These are phyloP conservation scores for Trilocha varians DNA, from an alignment of 2,888 invertebrate species.

Conservation along the genomic window DNA sequence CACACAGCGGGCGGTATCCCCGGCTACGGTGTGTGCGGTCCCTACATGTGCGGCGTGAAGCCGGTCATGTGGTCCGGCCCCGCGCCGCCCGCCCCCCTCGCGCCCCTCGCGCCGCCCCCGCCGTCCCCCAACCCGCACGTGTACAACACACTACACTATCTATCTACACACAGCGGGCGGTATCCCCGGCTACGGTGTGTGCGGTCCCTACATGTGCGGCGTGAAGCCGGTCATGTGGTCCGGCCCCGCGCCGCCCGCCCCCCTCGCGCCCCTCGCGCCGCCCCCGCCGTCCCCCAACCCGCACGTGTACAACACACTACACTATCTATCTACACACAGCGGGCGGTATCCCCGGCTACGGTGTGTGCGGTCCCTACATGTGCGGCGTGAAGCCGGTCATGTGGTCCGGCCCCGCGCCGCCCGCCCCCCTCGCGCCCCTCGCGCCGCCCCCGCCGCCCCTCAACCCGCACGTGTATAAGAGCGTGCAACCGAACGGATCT, in stretches of 20 bases:
- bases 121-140: conserved; percentile 32
- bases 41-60: conserved; percentile 27
- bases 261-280: conserved; percentile 2
- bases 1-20: too few relatives aligned
- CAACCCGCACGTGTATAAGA: conserved; percentile 48
- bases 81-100: conserved; percentile 5
- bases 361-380: conserved; percentile 29
- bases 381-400: conserved; percentile 42
- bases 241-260: conserved; percentile 20
- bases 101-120: conserved; percentile 1
- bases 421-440: conserved; percentile 12
- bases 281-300: conserved; percentile 20
- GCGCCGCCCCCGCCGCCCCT: conserved; percentile 18
- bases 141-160: too few relatives aligned
- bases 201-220: conserved; percentile 37
- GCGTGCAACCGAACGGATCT: conserved; percentile 64
- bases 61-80: background rate
- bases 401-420: conserved; percentile 32
- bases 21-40: conserved; percentile 3
- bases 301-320: conserved; percentile 45
- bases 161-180: too few relatives aligned
- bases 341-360: too few relatives aligned
- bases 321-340: too few relatives aligned
- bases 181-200: too few relatives aligned
- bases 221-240: conserved; percentile 45